Conservation (phyloP, 2,888 invertebrate species). For the Hypomecis punctinalis region DNA sequence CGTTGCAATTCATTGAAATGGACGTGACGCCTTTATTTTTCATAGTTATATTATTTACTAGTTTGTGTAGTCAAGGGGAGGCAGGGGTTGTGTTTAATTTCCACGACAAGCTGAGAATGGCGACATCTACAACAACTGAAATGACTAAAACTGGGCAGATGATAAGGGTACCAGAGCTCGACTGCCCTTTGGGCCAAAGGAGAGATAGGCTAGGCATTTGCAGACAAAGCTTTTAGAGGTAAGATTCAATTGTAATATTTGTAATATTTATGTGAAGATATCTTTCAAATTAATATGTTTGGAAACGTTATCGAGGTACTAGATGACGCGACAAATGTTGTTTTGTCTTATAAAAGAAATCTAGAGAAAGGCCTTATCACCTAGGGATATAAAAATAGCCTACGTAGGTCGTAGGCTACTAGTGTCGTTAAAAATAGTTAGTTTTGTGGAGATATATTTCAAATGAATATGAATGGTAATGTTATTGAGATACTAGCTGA, state of each 20-base stretch:
- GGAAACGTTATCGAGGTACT: too few relatives aligned
- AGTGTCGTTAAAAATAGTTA: too few relatives aligned
- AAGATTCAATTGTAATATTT: conserved; percentile 7
- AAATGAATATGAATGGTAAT: too few relatives aligned
- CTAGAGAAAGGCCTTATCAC: too few relatives aligned
- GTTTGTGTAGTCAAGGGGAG: conserved; percentile 44
- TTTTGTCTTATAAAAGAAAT: too few relatives aligned
- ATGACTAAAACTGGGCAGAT: conserved; percentile 59
- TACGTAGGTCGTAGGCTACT: too few relatives aligned
- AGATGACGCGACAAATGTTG: too few relatives aligned
- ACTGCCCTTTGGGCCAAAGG: conserved; percentile 58
- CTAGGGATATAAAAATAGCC: too few relatives aligned
- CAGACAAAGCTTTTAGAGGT: conserved; percentile 58
- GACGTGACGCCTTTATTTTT: conserved; percentile 61
- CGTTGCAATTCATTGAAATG: conserved; percentile 57
- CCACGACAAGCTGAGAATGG: conserved; percentile 58
- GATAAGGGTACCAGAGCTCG: conserved; percentile 65
- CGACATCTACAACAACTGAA: conserved; percentile 43
- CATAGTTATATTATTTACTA: conserved; percentile 45
- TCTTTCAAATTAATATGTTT: background rate
- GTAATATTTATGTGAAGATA: background rate
- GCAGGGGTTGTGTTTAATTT: conserved; percentile 58
- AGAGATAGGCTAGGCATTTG: conserved; percentile 62
- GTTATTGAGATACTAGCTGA: too few relatives aligned
- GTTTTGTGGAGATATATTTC: too few relatives aligned